A percentile compares a stretch with the other conserved stretches of the same genome.
Conservation (phyloP, 1,140 invertebrate genomes). For the Rhizoglyphus robini region DNA sequence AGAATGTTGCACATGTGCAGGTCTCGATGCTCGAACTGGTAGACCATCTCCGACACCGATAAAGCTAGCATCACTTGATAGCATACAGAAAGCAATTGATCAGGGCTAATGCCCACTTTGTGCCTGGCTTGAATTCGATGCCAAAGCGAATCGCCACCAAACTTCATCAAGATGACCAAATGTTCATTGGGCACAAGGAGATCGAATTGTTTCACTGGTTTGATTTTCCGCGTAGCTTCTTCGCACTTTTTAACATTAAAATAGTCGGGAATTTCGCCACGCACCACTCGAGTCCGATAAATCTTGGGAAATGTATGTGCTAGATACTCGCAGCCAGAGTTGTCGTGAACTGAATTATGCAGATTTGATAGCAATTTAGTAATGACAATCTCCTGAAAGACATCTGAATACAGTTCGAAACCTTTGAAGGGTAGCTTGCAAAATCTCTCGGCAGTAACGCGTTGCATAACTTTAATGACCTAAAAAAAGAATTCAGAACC, state of each 20-base stretch:
- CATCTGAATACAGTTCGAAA: background rate
- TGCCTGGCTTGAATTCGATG: background rate
- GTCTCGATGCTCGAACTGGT: background rate
- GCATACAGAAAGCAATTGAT: background rate
- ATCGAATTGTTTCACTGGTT: background rate
- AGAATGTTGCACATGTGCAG: background rate
- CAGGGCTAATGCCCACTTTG: background rate
- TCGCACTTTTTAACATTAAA: background rate
- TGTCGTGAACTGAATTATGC: background rate
- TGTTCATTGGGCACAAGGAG: background rate
- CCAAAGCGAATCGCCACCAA: background rate
- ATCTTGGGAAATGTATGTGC: background rate
- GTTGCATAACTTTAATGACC: background rate
- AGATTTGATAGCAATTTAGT: background rate
- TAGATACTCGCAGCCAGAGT: background rate
- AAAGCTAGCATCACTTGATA: background rate
- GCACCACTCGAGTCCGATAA: background rate
- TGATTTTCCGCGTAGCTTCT: background rate
- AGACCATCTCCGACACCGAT: background rate
- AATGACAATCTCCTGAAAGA: background rate
- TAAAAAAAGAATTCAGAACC: background rate
- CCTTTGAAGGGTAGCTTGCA: background rate
- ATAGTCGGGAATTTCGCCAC: background rate
- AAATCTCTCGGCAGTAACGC: background rate
- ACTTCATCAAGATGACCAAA: background rate